A percentile compares a stretch with the other conserved stretches of the same genome.
Conservation (phyloP, 2,888 invertebrate species). For the Zaprionus bogoriensis region DNA sequence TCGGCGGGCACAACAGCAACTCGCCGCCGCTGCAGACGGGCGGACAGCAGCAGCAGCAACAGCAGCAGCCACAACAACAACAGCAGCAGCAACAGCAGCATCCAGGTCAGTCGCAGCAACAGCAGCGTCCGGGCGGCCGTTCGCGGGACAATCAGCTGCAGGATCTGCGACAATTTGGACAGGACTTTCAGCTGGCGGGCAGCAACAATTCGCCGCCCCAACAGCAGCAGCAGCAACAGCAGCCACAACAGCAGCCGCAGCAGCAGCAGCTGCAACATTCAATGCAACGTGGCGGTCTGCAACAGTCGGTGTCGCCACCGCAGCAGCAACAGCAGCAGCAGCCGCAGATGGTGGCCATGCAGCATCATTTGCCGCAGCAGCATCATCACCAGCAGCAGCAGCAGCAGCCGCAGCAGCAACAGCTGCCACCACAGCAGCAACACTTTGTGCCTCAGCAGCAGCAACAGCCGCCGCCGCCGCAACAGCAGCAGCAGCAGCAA, state of each 20-base stretch:
- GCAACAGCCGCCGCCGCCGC: conserved; percentile 53
- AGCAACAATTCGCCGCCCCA: conserved; percentile 77
- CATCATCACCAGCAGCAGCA: conserved; percentile 73
- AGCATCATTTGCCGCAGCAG: conserved; percentile 58
- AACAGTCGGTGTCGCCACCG: conserved; percentile 51
- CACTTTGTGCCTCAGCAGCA: conserved; percentile 71
- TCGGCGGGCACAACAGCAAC: conserved; percentile 68
- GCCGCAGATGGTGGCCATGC: conserved; percentile 54
- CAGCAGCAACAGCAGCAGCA: conserved; percentile 60
- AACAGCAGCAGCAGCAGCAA: conserved; percentile 45
- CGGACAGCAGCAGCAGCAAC: conserved; percentile 46
- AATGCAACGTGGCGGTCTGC: conserved; percentile 53
- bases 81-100: conserved; percentile 44
- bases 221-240: conserved; percentile 63
- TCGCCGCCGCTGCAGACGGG: conserved; percentile 77
- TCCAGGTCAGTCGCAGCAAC: conserved; percentile 29
- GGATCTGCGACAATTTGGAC: conserved; percentile 90
- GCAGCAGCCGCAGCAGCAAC: conserved; percentile 61
- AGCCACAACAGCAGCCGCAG: conserved; percentile 72
- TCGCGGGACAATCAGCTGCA: conserved; percentile 81
- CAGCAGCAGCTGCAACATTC: conserved; percentile 72
- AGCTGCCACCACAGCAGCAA: conserved; percentile 72
- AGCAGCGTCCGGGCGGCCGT: conserved; percentile 79
- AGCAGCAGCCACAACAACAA: conserved; percentile 42
- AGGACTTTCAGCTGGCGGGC: conserved; percentile 89